Conservation (phyloP, 2,113 vertebrate species). For the Onychorhynchus coronatus region DNA sequence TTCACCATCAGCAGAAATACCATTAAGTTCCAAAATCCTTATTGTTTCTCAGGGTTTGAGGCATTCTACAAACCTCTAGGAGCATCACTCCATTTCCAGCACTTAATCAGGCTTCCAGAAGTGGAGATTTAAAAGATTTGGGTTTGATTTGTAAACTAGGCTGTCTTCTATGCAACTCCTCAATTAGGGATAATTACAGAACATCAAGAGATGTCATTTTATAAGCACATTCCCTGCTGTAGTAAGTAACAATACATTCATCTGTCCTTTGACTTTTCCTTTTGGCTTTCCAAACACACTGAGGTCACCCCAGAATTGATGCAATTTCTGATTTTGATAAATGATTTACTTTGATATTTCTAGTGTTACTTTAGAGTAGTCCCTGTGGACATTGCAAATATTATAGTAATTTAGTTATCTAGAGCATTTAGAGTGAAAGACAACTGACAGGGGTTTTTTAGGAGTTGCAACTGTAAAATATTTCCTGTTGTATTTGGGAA, state of each 20-base stretch:
- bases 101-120: not conserved
- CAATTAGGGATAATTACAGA: not conserved
- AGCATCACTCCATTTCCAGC: not conserved
- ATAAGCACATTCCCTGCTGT: not conserved
- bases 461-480: not conserved
- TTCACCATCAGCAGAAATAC: not conserved
- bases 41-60: not conserved
- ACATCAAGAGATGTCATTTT: not conserved
- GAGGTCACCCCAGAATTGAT: not conserved
- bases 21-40: constrained; percentile 28
- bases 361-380: not conserved
- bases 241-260: not conserved
- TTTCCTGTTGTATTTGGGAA: not conserved
- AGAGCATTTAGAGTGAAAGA: not conserved
- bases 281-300: not conserved
- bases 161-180: not conserved
- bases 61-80: not conserved
- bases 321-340: not conserved
- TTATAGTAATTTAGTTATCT: not conserved
- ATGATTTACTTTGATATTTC: not conserved
- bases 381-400: not conserved
- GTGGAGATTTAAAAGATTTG: not conserved
- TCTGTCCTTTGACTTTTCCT: not conserved
- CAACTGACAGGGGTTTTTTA: not conserved
- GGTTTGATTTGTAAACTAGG: not conserved